Percentiles rank a stretch among this genome's conserved stretches.
Evolutionary conservation across 2,797 vertebrate species (phyloP).

Genomic region (Sebastiscus tertius): DNA sequence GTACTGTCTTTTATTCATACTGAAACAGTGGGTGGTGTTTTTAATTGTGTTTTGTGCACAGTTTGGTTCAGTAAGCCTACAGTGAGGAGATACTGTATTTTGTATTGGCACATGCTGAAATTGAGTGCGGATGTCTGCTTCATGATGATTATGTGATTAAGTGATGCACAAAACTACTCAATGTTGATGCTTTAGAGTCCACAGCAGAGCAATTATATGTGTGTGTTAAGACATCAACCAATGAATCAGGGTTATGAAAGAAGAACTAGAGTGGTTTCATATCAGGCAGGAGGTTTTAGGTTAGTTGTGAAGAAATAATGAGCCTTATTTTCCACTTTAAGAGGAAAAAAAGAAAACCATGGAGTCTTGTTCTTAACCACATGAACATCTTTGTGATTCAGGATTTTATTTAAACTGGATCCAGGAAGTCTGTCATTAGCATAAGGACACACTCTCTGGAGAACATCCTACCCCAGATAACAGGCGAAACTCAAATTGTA

Average conservation of each 20-base stretch:
- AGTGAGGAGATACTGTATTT: neutral
- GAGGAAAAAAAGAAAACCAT: neutral
- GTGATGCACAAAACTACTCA: neutral
- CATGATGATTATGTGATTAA: neutral
- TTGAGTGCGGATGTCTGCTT: neutral
- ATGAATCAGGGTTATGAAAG: neutral
- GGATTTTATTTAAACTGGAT: neutral
- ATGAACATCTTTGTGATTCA: neutral
- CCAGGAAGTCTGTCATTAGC: neutral
- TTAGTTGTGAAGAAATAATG: neutral
- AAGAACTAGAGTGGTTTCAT: neutral
- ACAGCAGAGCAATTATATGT: neutral
- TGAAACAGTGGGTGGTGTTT: constrained; percentile 31
- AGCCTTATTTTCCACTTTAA: neutral
- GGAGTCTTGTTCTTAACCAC: neutral
- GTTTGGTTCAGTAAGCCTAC: neutral
- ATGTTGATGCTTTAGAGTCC: neutral
- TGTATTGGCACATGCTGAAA: neutral
- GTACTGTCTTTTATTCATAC: constrained; percentile 22
- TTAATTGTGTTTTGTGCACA: constrained; percentile 39
- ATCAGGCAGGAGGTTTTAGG: neutral
- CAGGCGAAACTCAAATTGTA: neutral
- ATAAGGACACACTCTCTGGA: neutral
- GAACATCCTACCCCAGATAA: neutral
- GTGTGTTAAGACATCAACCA: neutral